Evolutionary conservation across 2,797 vertebrate genomes (phyloP).

Genomic region (Eupleurogrammus muticus): DNA sequence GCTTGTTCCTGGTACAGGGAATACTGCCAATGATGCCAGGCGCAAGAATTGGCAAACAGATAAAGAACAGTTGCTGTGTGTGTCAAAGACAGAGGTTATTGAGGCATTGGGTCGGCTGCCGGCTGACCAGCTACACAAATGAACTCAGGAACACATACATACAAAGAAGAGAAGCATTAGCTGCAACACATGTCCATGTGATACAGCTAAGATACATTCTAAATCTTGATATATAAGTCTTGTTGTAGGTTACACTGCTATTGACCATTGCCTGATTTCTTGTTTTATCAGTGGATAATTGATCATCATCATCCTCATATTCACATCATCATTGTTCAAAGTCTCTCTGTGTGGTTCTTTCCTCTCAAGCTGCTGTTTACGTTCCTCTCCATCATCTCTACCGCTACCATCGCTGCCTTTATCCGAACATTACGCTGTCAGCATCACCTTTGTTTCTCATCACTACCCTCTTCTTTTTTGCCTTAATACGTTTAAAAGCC

Average conservation of each 20-base stretch:
- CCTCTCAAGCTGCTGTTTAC: conserved; percentile 21
- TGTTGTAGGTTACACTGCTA: conserved; percentile 31
- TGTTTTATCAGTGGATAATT: conserved; percentile 45
- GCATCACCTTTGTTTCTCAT: conserved; percentile 32
- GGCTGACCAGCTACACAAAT: conserved; percentile 15
- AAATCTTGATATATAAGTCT: conserved; percentile 53
- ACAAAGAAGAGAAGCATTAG: conserved; percentile 12
- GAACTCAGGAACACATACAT: conserved; percentile 9
- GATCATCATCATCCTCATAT: conserved; percentile 42
- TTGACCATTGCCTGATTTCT: conserved; percentile 52
- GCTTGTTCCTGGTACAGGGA: conserved; percentile 28
- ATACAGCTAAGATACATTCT: conserved; percentile 30
- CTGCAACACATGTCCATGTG: conserved; percentile 12
- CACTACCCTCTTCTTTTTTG: conserved; percentile 16
- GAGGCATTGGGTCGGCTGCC: background rate
- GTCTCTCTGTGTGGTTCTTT: conserved; percentile 10
- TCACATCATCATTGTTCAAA: conserved; percentile 44
- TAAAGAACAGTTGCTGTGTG: background rate
- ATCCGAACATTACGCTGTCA: conserved; percentile 41
- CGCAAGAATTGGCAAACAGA: conserved; percentile 32
- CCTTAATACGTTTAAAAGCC: conserved; percentile 65
- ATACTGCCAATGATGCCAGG: conserved; percentile 35
- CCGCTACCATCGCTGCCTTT: background rate
- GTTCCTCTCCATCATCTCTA: conserved; percentile 26
- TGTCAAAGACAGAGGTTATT: conserved; percentile 6